Percentiles rank a stretch among this genome's conserved stretches.
These are phyloP conservation scores for Rhinophrynus dorsalis DNA, from an alignment of 2,797 vertebrate species.

Conservation along the genomic window DNA sequence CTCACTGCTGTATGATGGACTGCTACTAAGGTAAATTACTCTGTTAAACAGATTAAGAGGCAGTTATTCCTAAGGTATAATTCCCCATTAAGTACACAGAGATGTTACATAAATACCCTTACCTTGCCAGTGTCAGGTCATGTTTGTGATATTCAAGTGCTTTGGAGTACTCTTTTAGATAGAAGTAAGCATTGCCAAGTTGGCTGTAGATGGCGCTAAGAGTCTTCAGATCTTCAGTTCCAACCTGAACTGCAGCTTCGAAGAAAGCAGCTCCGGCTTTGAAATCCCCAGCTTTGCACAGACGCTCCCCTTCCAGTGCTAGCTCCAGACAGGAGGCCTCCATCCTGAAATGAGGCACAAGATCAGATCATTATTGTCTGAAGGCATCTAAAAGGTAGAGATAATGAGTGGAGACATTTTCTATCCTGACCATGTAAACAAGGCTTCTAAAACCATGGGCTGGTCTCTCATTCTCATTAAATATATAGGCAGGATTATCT, in stretches of 20 bases:
- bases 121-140: conserved; percentile 94
- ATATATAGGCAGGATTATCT: too few relatives aligned
- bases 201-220: conserved; percentile 98
- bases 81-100: too few relatives aligned
- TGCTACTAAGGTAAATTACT: too few relatives aligned
- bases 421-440: too few relatives aligned
- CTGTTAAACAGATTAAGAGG: too few relatives aligned
- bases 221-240: conserved; percentile 95
- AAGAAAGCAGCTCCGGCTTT: conserved; percentile 91
- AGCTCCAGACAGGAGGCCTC: conserved; percentile 94
- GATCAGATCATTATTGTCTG: too few relatives aligned
- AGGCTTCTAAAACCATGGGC: too few relatives aligned
- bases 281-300: conserved; percentile 94
- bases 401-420: neutral
- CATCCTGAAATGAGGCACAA: conserved; percentile 78
- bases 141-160: conserved; percentile 93
- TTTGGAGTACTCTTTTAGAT: conserved; percentile 92
- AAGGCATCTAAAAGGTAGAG: neutral
- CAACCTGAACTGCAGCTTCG: conserved; percentile 92
- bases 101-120: too few relatives aligned
- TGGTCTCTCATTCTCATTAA: too few relatives aligned
- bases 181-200: conserved; percentile 96
- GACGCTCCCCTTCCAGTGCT: conserved; percentile 90
- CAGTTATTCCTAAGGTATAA: too few relatives aligned
- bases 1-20: too few relatives aligned